Evolutionary conservation across 37 sponge, comb jelly and placozoan species (phyloP), one percentile per base, ranked within the genome.

Genomic region (Tethya wilhelma): DNA sequence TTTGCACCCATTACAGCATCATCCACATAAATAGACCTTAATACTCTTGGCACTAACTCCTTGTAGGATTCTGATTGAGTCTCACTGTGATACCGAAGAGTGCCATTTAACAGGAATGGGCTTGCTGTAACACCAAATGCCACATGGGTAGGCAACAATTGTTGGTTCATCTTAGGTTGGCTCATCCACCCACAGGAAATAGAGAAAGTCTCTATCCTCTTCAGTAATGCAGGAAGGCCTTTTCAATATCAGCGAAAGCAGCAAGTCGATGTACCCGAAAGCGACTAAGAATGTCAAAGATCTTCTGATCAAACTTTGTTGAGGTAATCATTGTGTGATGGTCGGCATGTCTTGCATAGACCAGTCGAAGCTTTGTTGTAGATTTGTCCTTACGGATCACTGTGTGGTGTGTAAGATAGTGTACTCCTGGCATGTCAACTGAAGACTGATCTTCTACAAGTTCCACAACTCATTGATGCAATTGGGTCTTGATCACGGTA

Each of bases 131-230:
- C n/a, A n/a, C n/a, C n/a, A 69, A 25, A 67, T 79, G n/a, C 56
- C 49, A 38, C 65, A 79, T 32, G 69, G 26, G 22, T 36, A 79
- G 2, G 38, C 38, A 29, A 44, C 38, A 14, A 79, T 4, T 9
- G 5, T 65, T 2, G 69, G 69, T 3, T 65, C 59, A n/a, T 67
- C 69, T 23, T 79, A 32, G 26, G 14, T 49, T 25, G 57, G 36
- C 43, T 67, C 69, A 32, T 79, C 69, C 56, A 79, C 79, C 79
- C 79, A 79, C 56, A 79, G 38, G 40, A 79, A 79, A 4, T 69
- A 69, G 23, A 79, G 69, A 38, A 67, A 43, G 1, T 79, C 79
- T 66, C 79, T 25, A 56, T 79, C 79, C 56, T 65, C 44, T 14
- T 29, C 68, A 2, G 33, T 55, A 1, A 79, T 69, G 9, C 69